A percentile compares a stretch with the other conserved stretches of the same genome.
phyloP scores from a whole-genome alignment of 2,888 invertebrate genomes.

The Calephelis perditalis region DNA sequence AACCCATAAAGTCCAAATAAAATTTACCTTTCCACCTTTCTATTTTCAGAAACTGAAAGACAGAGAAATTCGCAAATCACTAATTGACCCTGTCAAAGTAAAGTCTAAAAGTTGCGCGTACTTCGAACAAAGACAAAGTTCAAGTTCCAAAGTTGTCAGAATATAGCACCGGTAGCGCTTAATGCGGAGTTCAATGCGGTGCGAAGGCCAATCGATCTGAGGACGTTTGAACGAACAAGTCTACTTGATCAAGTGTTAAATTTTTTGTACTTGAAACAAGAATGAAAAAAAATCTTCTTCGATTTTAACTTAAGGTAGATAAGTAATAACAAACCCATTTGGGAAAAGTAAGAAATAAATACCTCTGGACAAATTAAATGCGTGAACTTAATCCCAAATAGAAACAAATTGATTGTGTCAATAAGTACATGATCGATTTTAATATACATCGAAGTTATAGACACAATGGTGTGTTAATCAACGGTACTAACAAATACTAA shows the following conservation, averaged over 20 bases:
- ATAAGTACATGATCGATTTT: no score
- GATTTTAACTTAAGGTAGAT: no score
- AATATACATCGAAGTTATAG: no score
- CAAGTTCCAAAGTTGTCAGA: conserved; percentile 7
- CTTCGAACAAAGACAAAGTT: conserved; percentile 5
- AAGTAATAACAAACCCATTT: no score
- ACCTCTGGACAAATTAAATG: no score
- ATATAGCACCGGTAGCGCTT: conserved; percentile 14
- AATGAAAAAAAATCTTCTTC: no score
- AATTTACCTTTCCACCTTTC: not conserved
- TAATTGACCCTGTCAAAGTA: conserved; percentile 1
- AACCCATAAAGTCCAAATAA: not conserved
- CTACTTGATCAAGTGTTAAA: not conserved
- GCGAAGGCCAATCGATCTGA: conserved; percentile 51
- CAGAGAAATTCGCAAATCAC: not conserved
- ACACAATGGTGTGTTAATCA: no score
- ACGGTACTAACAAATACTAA: no score
- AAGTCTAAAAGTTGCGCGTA: conserved; percentile 1
- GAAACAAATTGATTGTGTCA: no score
- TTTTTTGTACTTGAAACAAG: no score
- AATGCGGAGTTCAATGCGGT: conserved; percentile 48
- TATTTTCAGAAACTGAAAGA: not conserved
- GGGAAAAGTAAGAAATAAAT: no score
- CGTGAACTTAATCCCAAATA: no score
- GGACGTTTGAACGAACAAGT: conserved; percentile 32